These are phyloP conservation scores for Micromussa lordhowensis DNA, from an alignment of 92 coral and sea anemone genomes.

Conservation along the genomic window DNA sequence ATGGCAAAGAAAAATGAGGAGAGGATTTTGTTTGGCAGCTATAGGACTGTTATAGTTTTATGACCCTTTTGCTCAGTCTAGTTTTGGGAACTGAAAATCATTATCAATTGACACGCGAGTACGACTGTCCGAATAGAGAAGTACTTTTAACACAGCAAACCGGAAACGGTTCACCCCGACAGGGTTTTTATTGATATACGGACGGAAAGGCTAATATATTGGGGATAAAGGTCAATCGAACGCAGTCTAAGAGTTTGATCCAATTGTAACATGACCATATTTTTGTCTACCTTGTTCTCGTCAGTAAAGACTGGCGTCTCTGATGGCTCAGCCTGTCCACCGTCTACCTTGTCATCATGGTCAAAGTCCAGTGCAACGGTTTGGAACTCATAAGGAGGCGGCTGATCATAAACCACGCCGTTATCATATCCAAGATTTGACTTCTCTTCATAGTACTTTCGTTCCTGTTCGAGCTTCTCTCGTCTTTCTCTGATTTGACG, in stretches of 20 bases:
- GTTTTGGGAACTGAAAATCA: not conserved
- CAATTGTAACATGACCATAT: not conserved
- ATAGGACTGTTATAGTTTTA: too few species aligned
- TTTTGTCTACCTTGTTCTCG: not conserved
- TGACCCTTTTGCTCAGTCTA: too few species aligned
- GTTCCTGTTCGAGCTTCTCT: not conserved
- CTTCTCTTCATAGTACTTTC: not conserved
- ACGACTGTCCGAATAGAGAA: too few species aligned
- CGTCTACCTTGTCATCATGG: not conserved
- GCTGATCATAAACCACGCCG: conserved; percentile 7
- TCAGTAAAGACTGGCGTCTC: conserved; percentile 26
- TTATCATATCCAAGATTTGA: not conserved
- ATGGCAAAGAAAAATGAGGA: too few species aligned
- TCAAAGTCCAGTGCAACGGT: conserved; percentile 25
- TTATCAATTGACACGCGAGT: too few species aligned
- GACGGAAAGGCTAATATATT: too few species aligned
- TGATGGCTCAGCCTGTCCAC: not conserved
- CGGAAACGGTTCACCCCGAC: not conserved
- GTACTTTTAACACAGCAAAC: not conserved
- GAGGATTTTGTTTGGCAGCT: too few species aligned
- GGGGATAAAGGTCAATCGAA: too few species aligned
- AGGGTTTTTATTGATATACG: too few species aligned
- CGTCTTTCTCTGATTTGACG: not conserved
- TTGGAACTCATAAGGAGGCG: conserved; percentile 42
- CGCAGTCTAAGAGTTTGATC: not conserved